Conservation (phyloP, 2,888 invertebrate species). For the Stratiomys singularior region DNA sequence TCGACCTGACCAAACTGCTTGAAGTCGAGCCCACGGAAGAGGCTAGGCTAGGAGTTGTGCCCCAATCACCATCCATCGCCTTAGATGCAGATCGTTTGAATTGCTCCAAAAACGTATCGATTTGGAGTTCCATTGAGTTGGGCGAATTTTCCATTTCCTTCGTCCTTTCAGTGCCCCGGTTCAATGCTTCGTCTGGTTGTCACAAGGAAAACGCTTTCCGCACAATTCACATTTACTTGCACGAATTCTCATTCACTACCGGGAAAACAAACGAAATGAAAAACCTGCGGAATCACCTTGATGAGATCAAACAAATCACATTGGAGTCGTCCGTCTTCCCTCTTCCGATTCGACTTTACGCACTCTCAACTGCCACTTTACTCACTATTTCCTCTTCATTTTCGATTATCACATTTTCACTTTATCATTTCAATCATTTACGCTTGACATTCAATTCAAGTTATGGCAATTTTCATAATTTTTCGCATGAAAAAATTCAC, state of each 20-base stretch:
- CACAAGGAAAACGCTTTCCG: neutral
- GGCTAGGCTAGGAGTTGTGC: slow-evolving; percentile 55
- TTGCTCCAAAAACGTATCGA: slow-evolving; percentile 85
- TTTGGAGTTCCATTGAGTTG: slow-evolving; percentile 79
- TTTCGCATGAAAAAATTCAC: slow-evolving; percentile 25
- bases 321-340: neutral
- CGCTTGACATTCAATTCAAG: slow-evolving; percentile 1
- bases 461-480: slow-evolving; percentile 27
- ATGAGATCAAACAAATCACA: neutral
- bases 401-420: slow-evolving; percentile 2
- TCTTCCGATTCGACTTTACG: slow-evolving; percentile 9
- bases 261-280: neutral
- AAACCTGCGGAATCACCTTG: neutral
- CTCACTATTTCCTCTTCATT: neutral
- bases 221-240: neutral
- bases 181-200: neutral
- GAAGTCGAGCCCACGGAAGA: slow-evolving; percentile 44
- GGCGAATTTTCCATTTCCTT: slow-evolving; percentile 67
- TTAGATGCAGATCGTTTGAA: slow-evolving; percentile 82
- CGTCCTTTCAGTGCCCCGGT: neutral
- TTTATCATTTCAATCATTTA: neutral
- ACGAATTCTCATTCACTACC: neutral
- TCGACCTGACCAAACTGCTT: slow-evolving; percentile 53
- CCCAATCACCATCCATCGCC: slow-evolving; percentile 75
- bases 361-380: neutral